A percentile compares a stretch with the other conserved stretches of the same genome.
Evolutionary conservation across 2,797 vertebrate genomes (phyloP).

Genomic region (Hafferia zeledoni): DNA sequence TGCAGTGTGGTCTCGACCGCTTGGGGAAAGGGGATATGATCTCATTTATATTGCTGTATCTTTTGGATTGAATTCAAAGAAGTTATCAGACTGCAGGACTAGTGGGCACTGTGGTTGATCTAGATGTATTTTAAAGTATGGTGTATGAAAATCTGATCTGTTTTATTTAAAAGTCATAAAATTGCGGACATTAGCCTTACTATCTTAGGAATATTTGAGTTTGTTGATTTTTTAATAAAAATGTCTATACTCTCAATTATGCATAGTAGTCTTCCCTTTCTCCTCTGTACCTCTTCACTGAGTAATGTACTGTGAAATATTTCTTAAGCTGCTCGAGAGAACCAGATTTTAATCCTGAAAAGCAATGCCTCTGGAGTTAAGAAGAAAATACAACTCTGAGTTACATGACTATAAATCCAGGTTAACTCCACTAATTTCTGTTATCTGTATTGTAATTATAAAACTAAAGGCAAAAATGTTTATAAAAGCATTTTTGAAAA

Average conservation of each 20-base stretch:
- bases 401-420: not conserved
- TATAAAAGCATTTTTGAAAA: not conserved
- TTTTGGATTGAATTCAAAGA: not conserved
- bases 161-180: not conserved
- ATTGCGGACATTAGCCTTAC: not conserved
- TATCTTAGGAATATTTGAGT: not conserved
- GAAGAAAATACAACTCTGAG: not conserved
- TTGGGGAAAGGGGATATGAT: not conserved
- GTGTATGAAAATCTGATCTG: not conserved
- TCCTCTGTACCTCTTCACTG: not conserved
- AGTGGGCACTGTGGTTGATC: not conserved
- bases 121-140: not conserved
- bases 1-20: not conserved
- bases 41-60: not conserved
- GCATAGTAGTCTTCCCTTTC: not conserved
- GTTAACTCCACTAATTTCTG: not conserved
- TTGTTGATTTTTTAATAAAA: not conserved
- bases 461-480: not conserved
- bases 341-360: not conserved
- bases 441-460: not conserved
- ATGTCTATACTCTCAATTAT: not conserved
- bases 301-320: not conserved
- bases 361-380: not conserved
- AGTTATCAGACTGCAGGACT: not conserved
- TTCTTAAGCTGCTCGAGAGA: not conserved